Percentiles rank a stretch among this genome's conserved stretches.
Conservation (phyloP, 1,140 invertebrate genomes). For the Wasmannia auropunctata region DNA sequence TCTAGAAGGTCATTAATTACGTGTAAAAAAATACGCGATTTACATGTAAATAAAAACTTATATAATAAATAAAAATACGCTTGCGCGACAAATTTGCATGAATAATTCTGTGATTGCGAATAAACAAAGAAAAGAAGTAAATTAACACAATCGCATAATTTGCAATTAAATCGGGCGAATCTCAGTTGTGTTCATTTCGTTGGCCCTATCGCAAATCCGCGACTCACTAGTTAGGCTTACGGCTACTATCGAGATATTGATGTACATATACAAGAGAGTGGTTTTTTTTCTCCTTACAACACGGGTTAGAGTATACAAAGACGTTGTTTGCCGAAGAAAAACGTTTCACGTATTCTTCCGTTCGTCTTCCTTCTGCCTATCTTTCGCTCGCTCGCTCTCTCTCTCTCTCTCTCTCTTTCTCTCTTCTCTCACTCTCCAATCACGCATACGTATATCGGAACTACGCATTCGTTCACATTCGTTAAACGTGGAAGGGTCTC, state of each 20-base stretch:
- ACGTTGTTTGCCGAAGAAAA: constrained; percentile 80
- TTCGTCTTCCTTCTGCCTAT: background rate
- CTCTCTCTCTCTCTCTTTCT: background rate
- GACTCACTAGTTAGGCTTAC: constrained; percentile 82
- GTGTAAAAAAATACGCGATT: background rate
- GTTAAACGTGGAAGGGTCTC: constrained; percentile 60
- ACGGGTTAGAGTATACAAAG: constrained; percentile 79
- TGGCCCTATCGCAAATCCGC: constrained; percentile 78
- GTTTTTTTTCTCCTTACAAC: constrained; percentile 65
- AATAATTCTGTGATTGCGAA: background rate
- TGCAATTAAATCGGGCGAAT: background rate
- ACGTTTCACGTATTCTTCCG: constrained; percentile 62
- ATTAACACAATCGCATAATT: background rate
- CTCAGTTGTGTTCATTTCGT: background rate
- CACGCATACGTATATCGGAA: constrained; percentile 17
- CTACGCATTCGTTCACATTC: constrained; percentile 36
- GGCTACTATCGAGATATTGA: constrained; percentile 82
- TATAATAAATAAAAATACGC: background rate
- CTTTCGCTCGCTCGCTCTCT: background rate
- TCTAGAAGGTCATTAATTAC: background rate
- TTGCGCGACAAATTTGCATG: background rate
- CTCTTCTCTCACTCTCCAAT: constrained; percentile 30
- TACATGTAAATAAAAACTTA: background rate
- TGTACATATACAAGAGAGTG: constrained; percentile 83
- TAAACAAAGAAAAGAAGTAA: background rate